phyloP scores from a whole-genome alignment of 2,888 invertebrate species.

The Brachyptera risi region DNA sequence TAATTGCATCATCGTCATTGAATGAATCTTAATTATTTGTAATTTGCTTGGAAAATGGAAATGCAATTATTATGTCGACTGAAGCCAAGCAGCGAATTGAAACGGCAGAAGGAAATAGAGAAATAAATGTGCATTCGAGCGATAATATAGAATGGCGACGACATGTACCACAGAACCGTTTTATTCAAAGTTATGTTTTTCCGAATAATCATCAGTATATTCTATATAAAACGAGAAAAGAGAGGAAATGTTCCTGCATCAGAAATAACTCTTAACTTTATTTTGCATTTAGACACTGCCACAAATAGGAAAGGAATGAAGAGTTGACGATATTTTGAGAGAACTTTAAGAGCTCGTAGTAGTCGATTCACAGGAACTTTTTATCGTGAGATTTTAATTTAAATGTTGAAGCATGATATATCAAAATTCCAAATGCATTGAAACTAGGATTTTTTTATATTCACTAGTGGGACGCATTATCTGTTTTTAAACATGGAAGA shows the following conservation, averaged over 20 bases:
- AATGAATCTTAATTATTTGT: conserved; percentile 35
- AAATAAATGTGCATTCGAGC: conserved; percentile 28
- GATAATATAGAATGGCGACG: conserved; percentile 18
- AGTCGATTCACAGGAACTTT: no score
- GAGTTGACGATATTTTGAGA: not conserved
- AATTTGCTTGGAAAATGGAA: conserved; percentile 32
- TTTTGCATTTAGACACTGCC: not conserved
- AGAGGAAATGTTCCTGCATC: not conserved
- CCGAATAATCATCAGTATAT: conserved; percentile 28
- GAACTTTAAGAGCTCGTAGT: no score
- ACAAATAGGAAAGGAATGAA: not conserved
- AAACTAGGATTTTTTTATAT: no score
- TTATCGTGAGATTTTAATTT: no score
- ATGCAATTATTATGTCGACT: conserved; percentile 31
- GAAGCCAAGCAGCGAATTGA: not conserved
- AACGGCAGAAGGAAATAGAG: not conserved
- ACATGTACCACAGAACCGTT: conserved; percentile 20
- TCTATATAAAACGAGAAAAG: not conserved
- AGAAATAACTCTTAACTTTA: no score
- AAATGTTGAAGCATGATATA: no score
- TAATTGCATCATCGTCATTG: conserved; percentile 34
- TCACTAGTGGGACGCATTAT: no score
- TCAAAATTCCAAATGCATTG: no score
- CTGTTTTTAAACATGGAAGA: no score
- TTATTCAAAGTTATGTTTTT: conserved; percentile 31